Conservation (phyloP, 2,888 invertebrate species). For the Omphaloscelis lunosa region DNA sequence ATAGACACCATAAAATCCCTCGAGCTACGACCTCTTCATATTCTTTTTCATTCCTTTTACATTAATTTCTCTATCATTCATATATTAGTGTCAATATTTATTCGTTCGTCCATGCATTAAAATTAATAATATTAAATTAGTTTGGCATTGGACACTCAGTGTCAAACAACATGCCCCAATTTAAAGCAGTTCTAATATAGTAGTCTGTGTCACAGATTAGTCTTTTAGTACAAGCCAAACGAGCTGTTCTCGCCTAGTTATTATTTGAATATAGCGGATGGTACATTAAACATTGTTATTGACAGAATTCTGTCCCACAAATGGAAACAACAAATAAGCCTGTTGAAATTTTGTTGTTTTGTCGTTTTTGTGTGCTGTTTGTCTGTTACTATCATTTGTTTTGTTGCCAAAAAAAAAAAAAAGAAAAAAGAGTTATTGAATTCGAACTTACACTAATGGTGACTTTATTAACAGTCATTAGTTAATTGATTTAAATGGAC, state of each 20-base stretch:
- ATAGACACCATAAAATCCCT: neutral
- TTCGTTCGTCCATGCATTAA: neutral
- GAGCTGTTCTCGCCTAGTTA: slow-evolving; percentile 29
- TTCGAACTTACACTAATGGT: neutral
- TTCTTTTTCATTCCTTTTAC: too few species aligned
- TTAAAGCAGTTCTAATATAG: slow-evolving; percentile 32
- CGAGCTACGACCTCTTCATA: too few species aligned
- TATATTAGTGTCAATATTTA: slow-evolving; percentile 4
- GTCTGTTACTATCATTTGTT: slow-evolving; percentile 27
- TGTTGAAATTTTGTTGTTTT: slow-evolving; percentile 7
- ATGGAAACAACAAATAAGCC: slow-evolving; percentile 19
- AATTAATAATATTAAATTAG: slow-evolving; percentile 17
- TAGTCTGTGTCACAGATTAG: slow-evolving; percentile 13
- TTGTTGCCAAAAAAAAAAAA: slow-evolving; percentile 17
- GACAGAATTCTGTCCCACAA: slow-evolving; percentile 15
- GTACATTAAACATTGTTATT: slow-evolving; percentile 35
- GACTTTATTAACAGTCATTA: neutral
- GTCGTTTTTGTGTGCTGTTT: slow-evolving; percentile 16
- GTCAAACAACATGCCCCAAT: slow-evolving; percentile 13
- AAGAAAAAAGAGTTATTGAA: neutral
- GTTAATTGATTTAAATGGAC: neutral
- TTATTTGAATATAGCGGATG: neutral
- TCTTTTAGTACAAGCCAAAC: slow-evolving; percentile 39
- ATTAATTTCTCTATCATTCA: neutral
- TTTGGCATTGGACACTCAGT: slow-evolving; percentile 30